Evolutionary conservation across 2,113 vertebrate genomes (phyloP), one percentile per base, ranked within the genome.

Genomic region (Marmota flaviventris): DNA sequence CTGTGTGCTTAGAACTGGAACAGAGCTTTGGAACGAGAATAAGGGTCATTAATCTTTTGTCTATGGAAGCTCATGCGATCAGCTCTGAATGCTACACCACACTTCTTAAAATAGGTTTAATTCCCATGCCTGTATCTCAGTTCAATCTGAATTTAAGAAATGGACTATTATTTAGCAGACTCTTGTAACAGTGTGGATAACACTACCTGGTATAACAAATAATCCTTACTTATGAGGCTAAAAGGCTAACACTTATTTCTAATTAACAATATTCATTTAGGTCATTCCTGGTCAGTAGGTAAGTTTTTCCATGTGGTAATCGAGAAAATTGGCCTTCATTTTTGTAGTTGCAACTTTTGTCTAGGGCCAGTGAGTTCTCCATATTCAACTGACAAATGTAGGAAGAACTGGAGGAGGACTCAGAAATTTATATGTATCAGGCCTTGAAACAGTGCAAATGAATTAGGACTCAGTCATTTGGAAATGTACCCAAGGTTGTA

Each of bases 131-230:
- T 72, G 2, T 58, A 29, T 65, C 58, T 82, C 24, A 79, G 18
- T 63, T 91, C 34, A 82, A 79, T 92, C 32, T 91, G 32, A 58
- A 65, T 84, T 51, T 85, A 61, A 95, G 51, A 48, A 91, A 42
- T 70, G 20, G 13, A 92, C 13, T 79, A 13, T 10, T 32, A 70
- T 84, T 78, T 90, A 29, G 4, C 16, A 63, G 65, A 37, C 25
- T 77, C 17, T 24, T 93, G 0, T 12, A 93, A 42, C 10, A 63
- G 6, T 42, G 37, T 27, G 29, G 25, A 24, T 37, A 63, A 58
- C 18, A 61, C 11, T 51, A 29, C 24, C 16, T 69, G 10, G 6
- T 90, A 95, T 42, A n/a, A 69, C 5, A 76, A 82, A 73, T 0
- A 34, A 32, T 70, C 10, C 4, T 76, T 32, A 77, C 78, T 79